Percentiles rank a stretch among this genome's conserved stretches.
phyloP scores from a whole-genome alignment of 2,113 vertebrate genomes.

The Rhinolophus sinicus region DNA sequence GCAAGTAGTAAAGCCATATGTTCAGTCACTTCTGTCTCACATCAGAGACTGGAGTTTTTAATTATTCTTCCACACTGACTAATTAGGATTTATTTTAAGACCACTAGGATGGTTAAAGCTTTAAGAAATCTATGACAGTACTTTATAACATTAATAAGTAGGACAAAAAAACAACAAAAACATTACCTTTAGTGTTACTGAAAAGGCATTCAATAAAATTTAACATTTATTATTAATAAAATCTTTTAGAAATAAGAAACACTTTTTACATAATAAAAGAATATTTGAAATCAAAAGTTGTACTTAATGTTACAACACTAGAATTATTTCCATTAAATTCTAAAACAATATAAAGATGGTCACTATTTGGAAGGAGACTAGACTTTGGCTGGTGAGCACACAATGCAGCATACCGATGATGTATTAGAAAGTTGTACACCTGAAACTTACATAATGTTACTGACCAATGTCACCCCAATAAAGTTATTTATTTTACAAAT shows the following conservation, averaged over 20 bases:
- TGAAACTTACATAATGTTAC: no score
- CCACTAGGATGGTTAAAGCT: not conserved
- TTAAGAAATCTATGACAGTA: not conserved
- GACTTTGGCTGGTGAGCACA: no score
- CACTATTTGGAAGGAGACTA: not conserved
- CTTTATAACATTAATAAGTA: not conserved
- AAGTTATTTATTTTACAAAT: no score
- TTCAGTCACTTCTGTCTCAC: not conserved
- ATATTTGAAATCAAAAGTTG: not conserved
- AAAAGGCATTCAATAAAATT: not conserved
- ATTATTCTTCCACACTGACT: not conserved
- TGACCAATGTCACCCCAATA: no score
- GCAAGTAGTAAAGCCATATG: not conserved
- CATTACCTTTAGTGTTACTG: not conserved
- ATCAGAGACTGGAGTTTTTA: not conserved
- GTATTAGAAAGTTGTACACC: no score
- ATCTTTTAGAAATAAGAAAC: not conserved
- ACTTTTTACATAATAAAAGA: not conserved
- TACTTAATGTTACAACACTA: slow-evolving; percentile 4
- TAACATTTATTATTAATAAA: not conserved
- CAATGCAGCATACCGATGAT: no score
- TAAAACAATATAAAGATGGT: not conserved
- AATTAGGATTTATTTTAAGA: not conserved
- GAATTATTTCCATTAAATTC: not conserved
- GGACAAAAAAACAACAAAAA: not conserved